Evolutionary conservation across 2,888 invertebrate genomes (phyloP).

Genomic region (Melanchra persicariae): DNA sequence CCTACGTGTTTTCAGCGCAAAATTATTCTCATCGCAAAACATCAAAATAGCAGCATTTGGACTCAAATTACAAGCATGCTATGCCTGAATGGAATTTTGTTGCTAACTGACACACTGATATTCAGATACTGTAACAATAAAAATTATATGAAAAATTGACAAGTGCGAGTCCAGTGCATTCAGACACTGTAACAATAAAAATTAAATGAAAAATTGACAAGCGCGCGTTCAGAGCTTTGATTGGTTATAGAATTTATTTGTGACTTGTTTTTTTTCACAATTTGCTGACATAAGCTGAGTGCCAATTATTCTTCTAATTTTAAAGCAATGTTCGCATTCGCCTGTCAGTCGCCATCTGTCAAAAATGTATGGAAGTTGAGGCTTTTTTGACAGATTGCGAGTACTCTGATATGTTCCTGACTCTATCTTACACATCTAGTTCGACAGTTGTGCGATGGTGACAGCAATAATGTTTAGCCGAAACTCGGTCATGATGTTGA

Average conservation of each 20-base stretch:
- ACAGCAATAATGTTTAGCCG: not conserved
- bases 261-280: too few species aligned
- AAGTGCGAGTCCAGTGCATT: too few species aligned
- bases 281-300: too few species aligned
- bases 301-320: too few species aligned
- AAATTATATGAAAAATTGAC: too few species aligned
- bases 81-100: constrained; percentile 59
- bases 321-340: too few species aligned
- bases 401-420: not conserved
- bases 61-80: constrained; percentile 66
- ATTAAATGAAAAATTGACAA: too few species aligned
- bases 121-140: not conserved
- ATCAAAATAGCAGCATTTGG: constrained; percentile 63
- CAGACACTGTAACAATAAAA: too few species aligned
- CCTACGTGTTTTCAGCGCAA: constrained; percentile 31
- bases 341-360: too few species aligned
- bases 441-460: not conserved
- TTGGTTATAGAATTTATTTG: too few species aligned
- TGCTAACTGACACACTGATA: constrained; percentile 42
- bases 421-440: not conserved
- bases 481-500: not conserved
- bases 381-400: not conserved
- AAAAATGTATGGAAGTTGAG: too few species aligned
- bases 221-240: too few species aligned
- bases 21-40: constrained; percentile 59